Conservation (phyloP, 1,140 invertebrate genomes). For the Bombyx mandarina region DNA sequence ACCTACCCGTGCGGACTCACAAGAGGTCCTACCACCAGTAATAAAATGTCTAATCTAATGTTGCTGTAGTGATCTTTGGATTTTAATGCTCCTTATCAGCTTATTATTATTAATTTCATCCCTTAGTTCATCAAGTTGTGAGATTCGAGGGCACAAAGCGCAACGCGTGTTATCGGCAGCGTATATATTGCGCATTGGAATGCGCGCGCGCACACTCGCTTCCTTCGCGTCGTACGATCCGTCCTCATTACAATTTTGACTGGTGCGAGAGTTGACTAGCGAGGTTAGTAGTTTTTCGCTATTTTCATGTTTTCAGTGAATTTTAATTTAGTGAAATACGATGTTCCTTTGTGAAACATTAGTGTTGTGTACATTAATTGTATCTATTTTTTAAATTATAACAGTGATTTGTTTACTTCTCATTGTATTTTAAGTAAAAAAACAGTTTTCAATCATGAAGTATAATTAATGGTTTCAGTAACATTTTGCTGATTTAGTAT, state of each 20-base stretch:
- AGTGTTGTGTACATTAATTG: slow-evolving; percentile 6
- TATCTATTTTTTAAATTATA: too few relatives aligned
- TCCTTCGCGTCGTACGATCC: slow-evolving; percentile 35
- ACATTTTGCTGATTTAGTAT: too few relatives aligned
- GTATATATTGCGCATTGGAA: slow-evolving; percentile 40
- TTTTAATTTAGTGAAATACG: neutral
- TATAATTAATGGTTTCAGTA: too few relatives aligned
- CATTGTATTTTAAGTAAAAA: too few relatives aligned
- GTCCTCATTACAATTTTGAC: slow-evolving; percentile 45
- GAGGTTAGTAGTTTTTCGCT: slow-evolving; percentile 54
- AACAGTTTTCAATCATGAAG: too few relatives aligned
- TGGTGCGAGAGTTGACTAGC: slow-evolving; percentile 45
- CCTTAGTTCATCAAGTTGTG: slow-evolving; percentile 1
- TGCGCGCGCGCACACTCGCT: slow-evolving; percentile 61
- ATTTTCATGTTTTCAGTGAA: slow-evolving; percentile 20
- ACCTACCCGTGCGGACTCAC: too few relatives aligned
- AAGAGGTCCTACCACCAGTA: too few relatives aligned
- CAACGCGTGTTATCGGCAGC: slow-evolving; percentile 34
- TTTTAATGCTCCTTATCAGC: too few relatives aligned
- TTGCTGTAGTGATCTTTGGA: neutral
- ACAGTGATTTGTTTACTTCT: too few relatives aligned
- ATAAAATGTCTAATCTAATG: neutral
- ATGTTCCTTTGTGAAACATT: slow-evolving; percentile 2
- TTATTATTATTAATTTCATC: slow-evolving; percentile 1
- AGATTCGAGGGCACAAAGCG: slow-evolving; percentile 10